phyloP scores from a whole-genome alignment of 2,797 vertebrate species.

The Rachycentron canadum region DNA sequence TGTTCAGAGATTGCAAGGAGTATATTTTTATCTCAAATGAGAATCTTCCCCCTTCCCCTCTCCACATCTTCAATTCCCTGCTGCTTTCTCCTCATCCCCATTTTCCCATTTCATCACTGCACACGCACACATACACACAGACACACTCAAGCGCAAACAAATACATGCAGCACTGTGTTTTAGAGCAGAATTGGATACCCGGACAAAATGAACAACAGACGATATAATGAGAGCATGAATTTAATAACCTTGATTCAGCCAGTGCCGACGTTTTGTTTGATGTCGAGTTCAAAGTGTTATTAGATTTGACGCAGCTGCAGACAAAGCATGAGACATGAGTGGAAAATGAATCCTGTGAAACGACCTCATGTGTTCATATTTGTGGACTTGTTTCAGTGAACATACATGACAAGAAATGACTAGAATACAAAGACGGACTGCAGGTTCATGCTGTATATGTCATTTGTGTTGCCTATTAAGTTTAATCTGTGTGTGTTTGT shows the following conservation, averaged over 20 bases:
- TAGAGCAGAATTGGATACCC: slow-evolving; percentile 45
- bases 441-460: slow-evolving; percentile 10
- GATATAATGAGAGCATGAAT: slow-evolving; percentile 67
- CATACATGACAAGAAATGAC: slow-evolving; percentile 23
- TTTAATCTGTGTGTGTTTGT: slow-evolving; percentile 22
- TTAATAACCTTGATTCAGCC: slow-evolving; percentile 60
- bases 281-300: slow-evolving; percentile 67
- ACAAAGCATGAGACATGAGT: slow-evolving; percentile 48
- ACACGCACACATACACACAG: not conserved
- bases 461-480: slow-evolving; percentile 19
- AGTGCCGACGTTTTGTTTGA: slow-evolving; percentile 62
- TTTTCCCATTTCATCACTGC: slow-evolving; percentile 61
- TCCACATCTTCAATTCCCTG: slow-evolving; percentile 69
- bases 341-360: slow-evolving; percentile 29
- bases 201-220: slow-evolving; percentile 63
- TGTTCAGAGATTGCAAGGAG: slow-evolving; percentile 46
- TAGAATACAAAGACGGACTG: slow-evolving; percentile 14
- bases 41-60: slow-evolving; percentile 67
- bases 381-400: slow-evolving; percentile 17
- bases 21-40: slow-evolving; percentile 81
- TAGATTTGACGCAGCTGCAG: slow-evolving; percentile 53
- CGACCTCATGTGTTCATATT: slow-evolving; percentile 8
- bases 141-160: slow-evolving; percentile 6
- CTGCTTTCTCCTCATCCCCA: slow-evolving; percentile 65
- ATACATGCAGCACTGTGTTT: slow-evolving; percentile 28